Percentiles rank a stretch among this genome's conserved stretches.
phyloP scores from a whole-genome alignment of 2,113 vertebrate genomes.

The Syngnathoides biaculeatus region DNA sequence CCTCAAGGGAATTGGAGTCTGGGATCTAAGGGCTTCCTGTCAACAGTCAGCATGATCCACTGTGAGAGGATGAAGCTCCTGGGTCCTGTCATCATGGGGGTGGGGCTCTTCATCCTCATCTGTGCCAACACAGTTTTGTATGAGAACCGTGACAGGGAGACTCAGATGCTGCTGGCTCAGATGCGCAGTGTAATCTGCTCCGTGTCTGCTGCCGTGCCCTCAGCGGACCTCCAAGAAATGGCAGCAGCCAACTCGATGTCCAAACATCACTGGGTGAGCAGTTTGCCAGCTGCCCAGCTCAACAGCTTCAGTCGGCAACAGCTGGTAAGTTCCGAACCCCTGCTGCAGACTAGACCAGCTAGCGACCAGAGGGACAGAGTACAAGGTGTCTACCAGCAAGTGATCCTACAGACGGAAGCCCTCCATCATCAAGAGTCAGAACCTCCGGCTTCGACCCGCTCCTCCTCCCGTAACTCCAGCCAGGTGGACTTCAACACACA shows the following conservation, averaged over 20 bases:
- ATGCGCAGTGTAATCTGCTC: conserved; percentile 81
- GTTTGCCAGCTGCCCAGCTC: conserved; percentile 61
- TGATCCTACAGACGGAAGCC: conserved; percentile 56
- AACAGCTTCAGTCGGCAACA: conserved; percentile 69
- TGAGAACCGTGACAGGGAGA: conserved; percentile 93
- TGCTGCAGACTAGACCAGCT: conserved; percentile 53
- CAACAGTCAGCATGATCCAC: conserved; percentile 65
- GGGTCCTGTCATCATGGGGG: conserved; percentile 94
- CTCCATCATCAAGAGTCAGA: conserved; percentile 72
- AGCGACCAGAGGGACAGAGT: conserved; percentile 44
- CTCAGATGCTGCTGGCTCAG: conserved; percentile 82
- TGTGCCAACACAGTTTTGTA: conserved; percentile 97
- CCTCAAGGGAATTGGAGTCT: conserved; percentile 45
- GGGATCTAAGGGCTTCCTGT: conserved; percentile 65
- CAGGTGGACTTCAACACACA: conserved; percentile 49
- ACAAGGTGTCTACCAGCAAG: conserved; percentile 50
- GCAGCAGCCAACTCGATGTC: conserved; percentile 55
- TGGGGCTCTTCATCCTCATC: conserved; percentile 95
- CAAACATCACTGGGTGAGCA: conserved; percentile 60
- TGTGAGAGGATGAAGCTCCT: conserved; percentile 87
- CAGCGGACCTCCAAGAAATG: conserved; percentile 60
- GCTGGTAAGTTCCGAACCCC: conserved; percentile 73
- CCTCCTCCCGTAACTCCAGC: conserved; percentile 64
- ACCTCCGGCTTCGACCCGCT: conserved; percentile 55
- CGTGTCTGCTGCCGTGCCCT: conserved; percentile 69